Base-by-base conservation (phyloP, 2,113 vertebrate species). In the Rhinolophus sinicus region DNA sequence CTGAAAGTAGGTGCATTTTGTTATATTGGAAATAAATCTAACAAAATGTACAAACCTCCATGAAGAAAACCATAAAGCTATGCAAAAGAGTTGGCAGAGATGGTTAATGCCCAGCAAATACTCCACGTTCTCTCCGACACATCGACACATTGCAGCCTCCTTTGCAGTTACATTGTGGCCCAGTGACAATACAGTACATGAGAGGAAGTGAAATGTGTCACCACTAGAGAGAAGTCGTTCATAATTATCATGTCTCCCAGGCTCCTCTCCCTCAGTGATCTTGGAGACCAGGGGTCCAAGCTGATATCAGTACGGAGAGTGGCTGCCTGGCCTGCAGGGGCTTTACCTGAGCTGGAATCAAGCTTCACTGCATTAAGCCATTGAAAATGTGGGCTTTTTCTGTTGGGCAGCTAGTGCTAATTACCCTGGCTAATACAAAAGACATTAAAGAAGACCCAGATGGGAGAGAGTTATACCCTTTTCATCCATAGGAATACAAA, bases 1-100 rank as follows among this genome's bases (percentile, higher is more conserved):
- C 50, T 90, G 76, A 69, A 82, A 93, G 77, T 19, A 30, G n/a
- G 28, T 56, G 65, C 35, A 65, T 90, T 95, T 40, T 92, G 62
- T 82, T 64, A 30, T 72, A 44, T 4, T 64, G 52, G 75, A 58
- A n/a, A 22, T 64, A 72, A 95, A 58, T 52, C 50, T 77, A 93
- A 47, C 60, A 67, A 92, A 94, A 72, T 24, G 16, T 12, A 84
- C 65, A 96, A 77, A 65, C 7, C 5, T 56, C 73, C 64, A 47
- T 28, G 24, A 78, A 88, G 83, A 87, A 81, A 88, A 60, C 35
- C 14, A 13, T 21, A 81, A 94, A 76, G 47, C 76, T 70, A 3
- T 40, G 30, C 38, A 75, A 69, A 87, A 87, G 70, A 70, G 38
- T 44, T 56, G 54, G 54, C 81, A 60, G 52, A 47, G 47, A 60